Conservation (phyloP, 2,888 invertebrate species). For the Habrosyne pyritoides region DNA sequence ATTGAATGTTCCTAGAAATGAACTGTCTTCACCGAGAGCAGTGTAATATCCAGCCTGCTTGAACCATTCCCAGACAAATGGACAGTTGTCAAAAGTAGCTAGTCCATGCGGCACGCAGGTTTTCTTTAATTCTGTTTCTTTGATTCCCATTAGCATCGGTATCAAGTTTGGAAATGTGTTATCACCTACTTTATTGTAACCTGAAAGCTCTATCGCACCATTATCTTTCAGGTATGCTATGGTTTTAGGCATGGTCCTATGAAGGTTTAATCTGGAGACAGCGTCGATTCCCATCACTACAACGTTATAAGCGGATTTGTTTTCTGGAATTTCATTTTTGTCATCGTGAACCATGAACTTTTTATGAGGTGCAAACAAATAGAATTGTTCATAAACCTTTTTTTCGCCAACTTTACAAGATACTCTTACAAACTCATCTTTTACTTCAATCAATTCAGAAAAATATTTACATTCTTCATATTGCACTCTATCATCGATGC, state of each 20-base stretch:
- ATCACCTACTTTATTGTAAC: constrained; percentile 97
- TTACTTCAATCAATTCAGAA: constrained; percentile 64
- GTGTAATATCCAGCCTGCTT: constrained; percentile 89
- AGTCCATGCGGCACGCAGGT: constrained; percentile 85
- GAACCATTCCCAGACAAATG: constrained; percentile 93
- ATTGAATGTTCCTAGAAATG: constrained; percentile 91
- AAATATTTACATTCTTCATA: constrained; percentile 80
- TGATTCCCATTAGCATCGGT: constrained; percentile 90
- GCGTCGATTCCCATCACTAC: constrained; percentile 93
- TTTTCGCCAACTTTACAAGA: constrained; percentile 80
- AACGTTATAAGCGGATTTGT: constrained; percentile 83
- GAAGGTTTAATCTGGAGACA: constrained; percentile 92
- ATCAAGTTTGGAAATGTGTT: constrained; percentile 96
- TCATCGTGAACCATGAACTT: constrained; percentile 39
- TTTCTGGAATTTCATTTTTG: constrained; percentile 35
- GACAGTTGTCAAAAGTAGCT: constrained; percentile 89
- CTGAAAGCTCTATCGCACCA: constrained; percentile 90
- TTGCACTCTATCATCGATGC: constrained; percentile 74
- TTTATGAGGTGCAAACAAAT: constrained; percentile 84
- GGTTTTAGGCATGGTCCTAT: constrained; percentile 92
- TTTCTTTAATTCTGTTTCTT: constrained; percentile 85
- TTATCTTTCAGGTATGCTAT: constrained; percentile 84
- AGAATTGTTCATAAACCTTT: constrained; percentile 86
- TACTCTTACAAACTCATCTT: constrained; percentile 87
- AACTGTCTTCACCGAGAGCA: constrained; percentile 92